These are phyloP conservation scores for Ricordea florida DNA, from an alignment of 92 coral and sea anemone species.

Conservation along the genomic window DNA sequence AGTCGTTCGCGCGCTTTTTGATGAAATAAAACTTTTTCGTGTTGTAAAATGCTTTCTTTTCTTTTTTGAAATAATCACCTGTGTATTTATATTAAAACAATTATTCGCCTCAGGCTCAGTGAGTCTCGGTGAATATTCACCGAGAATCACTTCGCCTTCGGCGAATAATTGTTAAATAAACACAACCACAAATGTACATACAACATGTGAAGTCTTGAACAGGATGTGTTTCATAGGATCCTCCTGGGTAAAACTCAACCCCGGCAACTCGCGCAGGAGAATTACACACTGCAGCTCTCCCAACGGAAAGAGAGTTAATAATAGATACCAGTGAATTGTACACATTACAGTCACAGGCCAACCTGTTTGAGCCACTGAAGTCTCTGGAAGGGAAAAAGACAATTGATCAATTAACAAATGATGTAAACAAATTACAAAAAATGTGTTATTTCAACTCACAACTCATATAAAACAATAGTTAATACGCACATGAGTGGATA, in stretches of 20 bases:
- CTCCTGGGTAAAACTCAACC: slow-evolving; percentile 70
- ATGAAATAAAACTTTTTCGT: too few relatives aligned
- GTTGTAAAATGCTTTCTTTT: too few relatives aligned
- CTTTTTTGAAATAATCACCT: too few relatives aligned
- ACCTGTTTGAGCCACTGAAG: slow-evolving; percentile 64
- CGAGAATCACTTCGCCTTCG: not conserved
- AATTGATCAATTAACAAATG: not conserved
- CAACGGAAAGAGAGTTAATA: slow-evolving; percentile 40
- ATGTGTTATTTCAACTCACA: too few relatives aligned
- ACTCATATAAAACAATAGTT: too few relatives aligned
- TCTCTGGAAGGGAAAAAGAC: slow-evolving; percentile 32
- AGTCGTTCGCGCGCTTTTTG: too few relatives aligned
- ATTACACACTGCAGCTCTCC: slow-evolving; percentile 68
- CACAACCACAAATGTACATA: slow-evolving; percentile 35
- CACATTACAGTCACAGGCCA: slow-evolving; percentile 94
- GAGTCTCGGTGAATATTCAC: too few relatives aligned
- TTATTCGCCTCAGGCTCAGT: too few relatives aligned
- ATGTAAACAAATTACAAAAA: not conserved
- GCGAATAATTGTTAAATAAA: not conserved
- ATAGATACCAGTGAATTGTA: slow-evolving; percentile 82
- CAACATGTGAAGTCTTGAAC: slow-evolving; percentile 92
- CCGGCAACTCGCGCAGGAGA: slow-evolving; percentile 79
- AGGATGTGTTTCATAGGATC: slow-evolving; percentile 57
- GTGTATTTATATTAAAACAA: too few relatives aligned
- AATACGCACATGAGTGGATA: too few relatives aligned